Evolutionary conservation across 2,888 invertebrate genomes (phyloP), one percentile per base, ranked within the genome.

Genomic region (Ferdinandea cuprea): DNA sequence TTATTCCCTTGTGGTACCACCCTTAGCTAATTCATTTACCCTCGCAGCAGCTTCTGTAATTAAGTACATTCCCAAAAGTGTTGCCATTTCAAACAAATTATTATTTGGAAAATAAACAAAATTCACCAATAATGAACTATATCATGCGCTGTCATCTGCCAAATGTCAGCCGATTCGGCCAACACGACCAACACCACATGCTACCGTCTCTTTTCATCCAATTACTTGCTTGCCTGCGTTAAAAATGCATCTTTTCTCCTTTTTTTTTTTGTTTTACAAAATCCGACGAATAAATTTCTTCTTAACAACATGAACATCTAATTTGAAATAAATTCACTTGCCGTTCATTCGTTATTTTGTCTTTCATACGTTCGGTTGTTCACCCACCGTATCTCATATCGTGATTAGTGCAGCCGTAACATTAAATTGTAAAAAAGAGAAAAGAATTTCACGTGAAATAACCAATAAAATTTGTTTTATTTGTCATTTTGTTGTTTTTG

Each of bases 321-420:
- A 32, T 52, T 44, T 46, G 17, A 32, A 30, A 13, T 40, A 30
- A 19, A 44, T 63, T 63, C 73, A 37, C 42, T 65, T 3, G 11
- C 19, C 21, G 25, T 56, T 63, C 68, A 80, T 72, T 81, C 81
- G 81, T 66, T 66, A 42, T 71, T 81, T 77, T 61, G 71, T 44
- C 61, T 61, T 54, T 13, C 28, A 32, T 48, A 66, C n/a, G 71
- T 66, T 71, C 66, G 77, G 77, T 66, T 66, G 66, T 66, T 71
- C 44, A 56, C 37, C 65, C n/a, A n/a, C n/a, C n/a, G n/a, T n/a
- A 44, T 54, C 3, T 21, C 37, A 58, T 58, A 40, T 40, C 42
- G 65, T 48, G 37, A 9, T 37, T 6, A 76, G 13, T 35, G 13
- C 17, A 44, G 6, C 42, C 37, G 37, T 17, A 30, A 63, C 21